phyloP scores from a whole-genome alignment of 1,140 invertebrate genomes.

The Chironomus tepperi region DNA sequence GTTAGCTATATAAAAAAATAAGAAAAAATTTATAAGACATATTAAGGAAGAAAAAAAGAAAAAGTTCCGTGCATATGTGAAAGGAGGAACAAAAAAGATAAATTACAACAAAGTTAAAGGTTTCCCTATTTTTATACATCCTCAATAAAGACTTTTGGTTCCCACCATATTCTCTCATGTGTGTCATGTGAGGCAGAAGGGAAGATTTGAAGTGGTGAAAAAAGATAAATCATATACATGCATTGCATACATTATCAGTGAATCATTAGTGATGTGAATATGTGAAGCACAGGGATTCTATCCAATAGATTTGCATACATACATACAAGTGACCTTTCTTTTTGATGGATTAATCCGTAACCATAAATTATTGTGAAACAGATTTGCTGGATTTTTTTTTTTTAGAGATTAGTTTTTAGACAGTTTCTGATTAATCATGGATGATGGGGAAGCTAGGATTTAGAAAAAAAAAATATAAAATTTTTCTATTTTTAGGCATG shows the following conservation, averaged over 20 bases:
- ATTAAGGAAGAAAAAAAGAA: neutral
- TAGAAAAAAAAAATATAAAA: too few species aligned
- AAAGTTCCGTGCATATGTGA: neutral
- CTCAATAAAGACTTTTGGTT: too few species aligned
- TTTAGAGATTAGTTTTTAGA: too few species aligned
- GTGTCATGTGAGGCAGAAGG: too few species aligned
- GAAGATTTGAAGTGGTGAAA: neutral
- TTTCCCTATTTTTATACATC: neutral
- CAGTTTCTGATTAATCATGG: too few species aligned
- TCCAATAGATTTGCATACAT: neutral
- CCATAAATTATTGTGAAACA: too few species aligned
- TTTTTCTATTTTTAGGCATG: too few species aligned
- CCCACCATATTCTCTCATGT: too few species aligned
- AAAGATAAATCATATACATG: slow-evolving; percentile 8
- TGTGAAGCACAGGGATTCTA: neutral
- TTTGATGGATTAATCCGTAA: too few species aligned
- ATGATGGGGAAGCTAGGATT: too few species aligned
- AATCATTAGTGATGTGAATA: neutral
- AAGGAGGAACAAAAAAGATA: neutral
- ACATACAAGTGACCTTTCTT: neutral
- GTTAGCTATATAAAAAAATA: neutral
- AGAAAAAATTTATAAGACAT: neutral
- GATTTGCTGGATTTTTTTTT: too few species aligned
- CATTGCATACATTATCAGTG: neutral
- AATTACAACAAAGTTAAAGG: neutral